These are phyloP conservation scores for Listronotus oregonensis DNA, from an alignment of 1,140 invertebrate genomes.

Conservation along the genomic window DNA sequence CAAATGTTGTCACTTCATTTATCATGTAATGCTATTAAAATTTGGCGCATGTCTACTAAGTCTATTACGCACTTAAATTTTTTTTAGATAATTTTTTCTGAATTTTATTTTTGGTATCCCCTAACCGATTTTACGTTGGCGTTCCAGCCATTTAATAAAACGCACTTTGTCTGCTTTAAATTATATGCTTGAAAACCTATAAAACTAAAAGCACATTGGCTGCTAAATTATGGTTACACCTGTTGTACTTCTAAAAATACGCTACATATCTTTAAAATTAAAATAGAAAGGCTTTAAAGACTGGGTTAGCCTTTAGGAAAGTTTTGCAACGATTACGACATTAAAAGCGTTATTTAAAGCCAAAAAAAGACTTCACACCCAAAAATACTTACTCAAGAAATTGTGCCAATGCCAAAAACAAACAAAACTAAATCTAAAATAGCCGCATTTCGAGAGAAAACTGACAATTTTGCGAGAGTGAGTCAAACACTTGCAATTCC, in stretches of 20 bases:
- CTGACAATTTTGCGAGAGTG: conserved; percentile 42
- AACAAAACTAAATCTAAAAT: conserved; percentile 49
- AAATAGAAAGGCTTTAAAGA: neutral
- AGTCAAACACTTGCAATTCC: conserved; percentile 39
- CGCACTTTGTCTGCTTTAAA: conserved; percentile 2
- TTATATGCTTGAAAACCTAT: conserved; percentile 2
- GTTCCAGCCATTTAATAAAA: neutral
- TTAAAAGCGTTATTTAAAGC: conserved; percentile 10
- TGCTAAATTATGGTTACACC: conserved; percentile 28
- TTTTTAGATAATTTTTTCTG: no score
- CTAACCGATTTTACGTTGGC: neutral
- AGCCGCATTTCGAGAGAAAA: conserved; percentile 43
- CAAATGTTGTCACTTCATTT: no score
- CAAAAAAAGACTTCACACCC: conserved; percentile 20
- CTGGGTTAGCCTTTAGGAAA: neutral
- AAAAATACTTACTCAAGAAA: conserved; percentile 44
- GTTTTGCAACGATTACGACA: neutral
- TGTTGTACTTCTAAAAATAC: conserved; percentile 31
- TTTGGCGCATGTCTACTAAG: no score
- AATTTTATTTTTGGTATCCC: no score
- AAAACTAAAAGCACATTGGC: conserved; percentile 21
- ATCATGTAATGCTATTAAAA: no score
- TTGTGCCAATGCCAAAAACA: conserved; percentile 50
- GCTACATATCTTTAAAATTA: neutral
- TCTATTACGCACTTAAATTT: no score